Evolutionary conservation across 2,113 vertebrate genomes (phyloP), one percentile per base, ranked within the genome.

Genomic region (Rhea americana): DNA sequence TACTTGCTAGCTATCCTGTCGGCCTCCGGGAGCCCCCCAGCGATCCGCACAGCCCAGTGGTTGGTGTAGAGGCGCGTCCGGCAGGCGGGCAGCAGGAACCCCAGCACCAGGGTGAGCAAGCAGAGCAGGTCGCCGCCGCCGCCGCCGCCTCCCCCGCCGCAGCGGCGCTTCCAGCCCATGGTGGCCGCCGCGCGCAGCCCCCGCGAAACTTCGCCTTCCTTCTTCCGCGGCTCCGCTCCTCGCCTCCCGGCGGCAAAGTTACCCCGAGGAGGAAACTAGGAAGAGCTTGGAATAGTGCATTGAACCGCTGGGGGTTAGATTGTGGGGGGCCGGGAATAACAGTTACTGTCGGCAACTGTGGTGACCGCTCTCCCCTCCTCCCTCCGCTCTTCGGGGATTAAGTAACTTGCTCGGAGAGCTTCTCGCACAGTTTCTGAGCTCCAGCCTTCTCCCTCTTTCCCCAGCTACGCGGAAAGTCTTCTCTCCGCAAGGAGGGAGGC

Each of bases 21-120:
- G 92, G 99, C 99, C 96, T 99, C 97, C n/a, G 97, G 96, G 82
- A 98, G 90, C 92, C 99, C 99, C 80, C 99, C 99, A 65, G 97
- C 73, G 97, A 99, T 99, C 97, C 98, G 98, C 94, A 99, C 98
- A 87, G 99, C 99, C 99, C 99, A 99, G 98, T 99, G 99, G 98
- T 99, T 99, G 97, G 99, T 99, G 98, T 99, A 99, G 94, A 99
- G 98, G 96, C 98, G 98, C 97, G 99, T 98, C 94, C 97, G 96
- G 98, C 98, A 99, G 97, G 98, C 98, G 55, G 98, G 98, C 86
- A 98, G 97, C 96, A 98, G 97, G 93, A 98, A 98, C 95, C 98
- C 98, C 77, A 98, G 97, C 94, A 98, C 97, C 94, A 99, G 97
- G 94, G 97, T 98, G 94, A 99, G 97, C 96, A 98, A 96, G 96